These are phyloP conservation scores for Hirtodrosophila trivittata DNA, from an alignment of 2,888 invertebrate species.

Conservation along the genomic window DNA sequence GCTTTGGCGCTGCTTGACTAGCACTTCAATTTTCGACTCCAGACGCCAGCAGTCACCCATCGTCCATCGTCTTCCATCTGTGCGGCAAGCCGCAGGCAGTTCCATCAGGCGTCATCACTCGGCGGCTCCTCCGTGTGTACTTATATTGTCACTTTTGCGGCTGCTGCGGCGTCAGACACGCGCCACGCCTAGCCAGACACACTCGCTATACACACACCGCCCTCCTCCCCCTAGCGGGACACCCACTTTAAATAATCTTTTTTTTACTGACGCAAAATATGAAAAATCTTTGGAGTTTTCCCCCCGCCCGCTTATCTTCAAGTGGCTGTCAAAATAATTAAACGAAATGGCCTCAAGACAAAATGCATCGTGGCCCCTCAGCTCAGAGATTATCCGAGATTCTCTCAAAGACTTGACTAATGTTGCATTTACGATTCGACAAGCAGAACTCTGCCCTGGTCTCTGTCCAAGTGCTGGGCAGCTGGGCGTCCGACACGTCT, in stretches of 20 bases:
- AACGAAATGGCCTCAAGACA: constrained; percentile 69
- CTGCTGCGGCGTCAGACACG: constrained; percentile 48
- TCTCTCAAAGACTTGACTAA: constrained; percentile 66
- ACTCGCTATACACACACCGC: constrained; percentile 22
- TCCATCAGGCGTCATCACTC: constrained; percentile 36
- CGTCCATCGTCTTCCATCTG: neutral
- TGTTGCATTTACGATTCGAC: constrained; percentile 61
- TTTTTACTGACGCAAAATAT: constrained; percentile 55
- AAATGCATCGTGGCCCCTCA: constrained; percentile 51
- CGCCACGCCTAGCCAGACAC: constrained; percentile 52
- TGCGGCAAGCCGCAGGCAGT: neutral
- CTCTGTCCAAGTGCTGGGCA: no score
- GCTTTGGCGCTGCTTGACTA: constrained; percentile 64
- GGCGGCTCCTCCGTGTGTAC: constrained; percentile 34
- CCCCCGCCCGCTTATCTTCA: constrained; percentile 43
- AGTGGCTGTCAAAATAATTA: constrained; percentile 79
- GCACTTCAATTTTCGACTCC: constrained; percentile 51
- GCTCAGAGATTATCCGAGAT: constrained; percentile 58
- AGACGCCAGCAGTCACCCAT: constrained; percentile 35
- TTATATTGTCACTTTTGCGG: constrained; percentile 62
- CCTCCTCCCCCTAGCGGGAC: constrained; percentile 25
- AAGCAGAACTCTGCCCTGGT: neutral
- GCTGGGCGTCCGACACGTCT: constrained; percentile 4
- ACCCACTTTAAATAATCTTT: constrained; percentile 25
- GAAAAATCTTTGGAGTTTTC: constrained; percentile 60